phyloP scores from a whole-genome alignment of 1,140 invertebrate genomes.

The Plectrocnemia conspersa region DNA sequence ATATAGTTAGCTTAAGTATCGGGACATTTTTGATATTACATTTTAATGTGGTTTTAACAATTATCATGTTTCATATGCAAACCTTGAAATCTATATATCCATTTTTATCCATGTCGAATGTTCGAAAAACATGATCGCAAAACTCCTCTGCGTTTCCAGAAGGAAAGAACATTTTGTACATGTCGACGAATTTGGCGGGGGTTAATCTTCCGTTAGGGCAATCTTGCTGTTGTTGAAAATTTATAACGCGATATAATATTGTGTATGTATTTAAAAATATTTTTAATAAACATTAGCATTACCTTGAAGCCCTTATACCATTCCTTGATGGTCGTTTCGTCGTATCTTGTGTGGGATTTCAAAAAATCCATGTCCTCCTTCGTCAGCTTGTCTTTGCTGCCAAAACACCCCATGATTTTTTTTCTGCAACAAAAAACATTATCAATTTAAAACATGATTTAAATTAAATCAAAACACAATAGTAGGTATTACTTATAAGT shows the following conservation, averaged over 20 bases:
- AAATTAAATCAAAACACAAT: too few species aligned
- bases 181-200: conserved; percentile 97
- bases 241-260: conserved; percentile 23
- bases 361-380: conserved; percentile 97
- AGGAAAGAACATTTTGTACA: conserved; percentile 99
- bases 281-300: conserved; percentile 21
- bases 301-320: conserved; percentile 99
- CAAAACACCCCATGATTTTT: conserved; percentile 81
- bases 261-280: conserved; percentile 1
- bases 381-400: conserved; percentile 89
- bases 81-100: conserved; percentile 97
- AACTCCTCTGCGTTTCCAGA: conserved; percentile 98
- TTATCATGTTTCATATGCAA: too few species aligned
- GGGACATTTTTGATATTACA: too few species aligned
- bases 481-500: too few species aligned
- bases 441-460: too few species aligned
- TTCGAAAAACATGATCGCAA: conserved; percentile 98
- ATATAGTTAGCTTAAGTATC: too few species aligned
- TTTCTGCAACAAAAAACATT: conserved; percentile 1
- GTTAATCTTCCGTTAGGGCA: conserved; percentile 97
- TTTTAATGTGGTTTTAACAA: too few species aligned
- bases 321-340: conserved; percentile 95
- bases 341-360: conserved; percentile 90
- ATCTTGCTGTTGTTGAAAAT: conserved; percentile 83
- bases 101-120: conserved; percentile 99